Base-by-base conservation (phyloP, 2,888 invertebrate genomes). In the Xylota sylvarum region DNA sequence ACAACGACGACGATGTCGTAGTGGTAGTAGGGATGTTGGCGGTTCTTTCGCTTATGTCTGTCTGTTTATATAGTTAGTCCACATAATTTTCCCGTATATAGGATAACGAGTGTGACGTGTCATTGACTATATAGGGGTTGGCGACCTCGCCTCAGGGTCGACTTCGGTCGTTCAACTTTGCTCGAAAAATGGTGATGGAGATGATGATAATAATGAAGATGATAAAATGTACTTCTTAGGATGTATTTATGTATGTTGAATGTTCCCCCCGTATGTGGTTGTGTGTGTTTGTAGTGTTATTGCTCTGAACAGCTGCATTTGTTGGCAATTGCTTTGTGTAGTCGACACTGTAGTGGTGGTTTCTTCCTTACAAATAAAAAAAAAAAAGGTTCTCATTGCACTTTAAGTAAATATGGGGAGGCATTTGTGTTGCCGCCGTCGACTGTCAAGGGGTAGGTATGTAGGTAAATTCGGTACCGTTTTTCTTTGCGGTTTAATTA, bases 141-240 rank as follows among this genome's bases (percentile, higher is more conserved):
- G 91, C 91, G 92, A 92, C 92, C 92, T 92, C 92, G 90, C 92
- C 91, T 92, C 92, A 92, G 92, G 92, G 92, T 92, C 92, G 92
- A 90, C 90, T 89, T 89, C 91, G 92, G 91, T 91, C 91, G 89
- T 92, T 92, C 91, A 92, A 91, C 92, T 89, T 79, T 82, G 86
- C 56, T 72, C 55, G 81, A 60, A 64, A 77, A 58, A 78, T 78
- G 64, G 12, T 46, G 35, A 40, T 62, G 37, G 32, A 10, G 58
- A 62, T 65, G 58, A 52, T 14, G 40, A 30, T 58, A 48, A 62
- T 62, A 48, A 62, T 62, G 32, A 62, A 2, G 50, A 35, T 43
- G 46, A 30, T 60, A 32, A 35, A 70, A 70, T 56, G 30, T 43
- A 19, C 27, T 35, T 32, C 32, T 43, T 17, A 14, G 46, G 55